Conservation (phyloP, 53 echinoderm and acorn worm species). For the Temnopleurus reevesii region DNA sequence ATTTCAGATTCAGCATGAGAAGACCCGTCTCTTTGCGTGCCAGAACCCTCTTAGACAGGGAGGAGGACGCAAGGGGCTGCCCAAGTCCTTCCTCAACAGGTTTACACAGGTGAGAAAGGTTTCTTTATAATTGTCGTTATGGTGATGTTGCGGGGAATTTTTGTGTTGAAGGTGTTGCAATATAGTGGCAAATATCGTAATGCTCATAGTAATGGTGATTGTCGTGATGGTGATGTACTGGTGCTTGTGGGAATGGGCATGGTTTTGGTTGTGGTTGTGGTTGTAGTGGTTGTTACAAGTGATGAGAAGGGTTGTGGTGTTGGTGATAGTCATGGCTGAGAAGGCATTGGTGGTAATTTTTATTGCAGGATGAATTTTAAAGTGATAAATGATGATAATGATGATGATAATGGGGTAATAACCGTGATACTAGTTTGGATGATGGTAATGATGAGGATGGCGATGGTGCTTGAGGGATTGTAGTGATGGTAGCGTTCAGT, state of each 20-base stretch:
- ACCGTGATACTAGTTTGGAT: too few species aligned
- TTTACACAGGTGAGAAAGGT: constrained; percentile 84
- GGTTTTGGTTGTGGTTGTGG: background rate
- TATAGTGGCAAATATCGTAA: too few species aligned
- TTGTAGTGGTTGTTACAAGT: too few species aligned
- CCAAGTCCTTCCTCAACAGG: constrained; percentile 89
- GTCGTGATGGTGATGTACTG: too few species aligned
- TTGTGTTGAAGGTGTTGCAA: too few species aligned
- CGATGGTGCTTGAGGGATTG: background rate
- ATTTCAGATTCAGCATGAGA: constrained; percentile 87
- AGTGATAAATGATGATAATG: too few species aligned
- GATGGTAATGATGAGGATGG: background rate
- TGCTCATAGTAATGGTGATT: too few species aligned
- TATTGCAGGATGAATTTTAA: too few species aligned
- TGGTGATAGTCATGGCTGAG: background rate
- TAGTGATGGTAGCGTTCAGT: background rate
- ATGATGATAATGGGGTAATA: too few species aligned
- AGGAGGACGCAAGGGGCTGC: constrained; percentile 95
- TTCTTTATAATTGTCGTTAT: background rate
- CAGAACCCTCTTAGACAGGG: constrained; percentile 98
- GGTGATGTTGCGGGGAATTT: too few species aligned
- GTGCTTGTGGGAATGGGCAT: too few species aligned
- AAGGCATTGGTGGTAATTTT: too few species aligned
- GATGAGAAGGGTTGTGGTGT: background rate
- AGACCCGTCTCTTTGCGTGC: constrained; percentile 93